A percentile compares a stretch with the other conserved stretches of the same genome.
phyloP scores from a whole-genome alignment of 2,888 invertebrate genomes.

The Ornithoptera alexandrae region DNA sequence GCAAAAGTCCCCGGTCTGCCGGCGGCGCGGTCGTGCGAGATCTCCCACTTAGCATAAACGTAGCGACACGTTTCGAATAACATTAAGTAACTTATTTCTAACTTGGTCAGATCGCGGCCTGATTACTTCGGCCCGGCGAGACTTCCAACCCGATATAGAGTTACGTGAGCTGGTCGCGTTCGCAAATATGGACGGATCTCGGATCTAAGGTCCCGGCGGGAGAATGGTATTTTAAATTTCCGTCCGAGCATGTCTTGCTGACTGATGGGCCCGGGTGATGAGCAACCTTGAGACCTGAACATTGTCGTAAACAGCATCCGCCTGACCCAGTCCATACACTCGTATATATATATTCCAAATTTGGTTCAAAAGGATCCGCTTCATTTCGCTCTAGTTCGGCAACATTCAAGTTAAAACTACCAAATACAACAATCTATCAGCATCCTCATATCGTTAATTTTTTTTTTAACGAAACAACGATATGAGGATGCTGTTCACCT shows the following conservation, averaged over 20 bases:
- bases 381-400: too few relatives aligned
- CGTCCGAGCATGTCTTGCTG: conserved; percentile 5
- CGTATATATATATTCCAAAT: too few relatives aligned
- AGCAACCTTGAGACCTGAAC: too few relatives aligned
- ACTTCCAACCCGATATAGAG: conserved; percentile 50
- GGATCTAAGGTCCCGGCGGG: conserved; percentile 6
- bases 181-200: conserved; percentile 26
- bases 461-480: too few relatives aligned
- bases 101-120: conserved; percentile 50
- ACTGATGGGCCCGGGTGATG: too few relatives aligned
- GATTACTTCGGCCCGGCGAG: conserved; percentile 45
- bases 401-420: too few relatives aligned
- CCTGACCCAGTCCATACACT: too few relatives aligned
- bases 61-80: conserved; percentile 75
- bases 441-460: too few relatives aligned
- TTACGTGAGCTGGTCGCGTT: conserved; percentile 42
- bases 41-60: conserved; percentile 73
- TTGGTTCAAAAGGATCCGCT: too few relatives aligned
- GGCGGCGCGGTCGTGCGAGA: conserved; percentile 71
- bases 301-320: too few relatives aligned
- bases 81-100: conserved; percentile 60
- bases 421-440: too few relatives aligned
- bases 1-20: conserved; percentile 62
- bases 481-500: too few relatives aligned
- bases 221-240: conserved; percentile 18